Evolutionary conservation across 2,797 vertebrate genomes (phyloP), one percentile per base, ranked within the genome.

Genomic region (Pseudopleuronectes americanus): DNA sequence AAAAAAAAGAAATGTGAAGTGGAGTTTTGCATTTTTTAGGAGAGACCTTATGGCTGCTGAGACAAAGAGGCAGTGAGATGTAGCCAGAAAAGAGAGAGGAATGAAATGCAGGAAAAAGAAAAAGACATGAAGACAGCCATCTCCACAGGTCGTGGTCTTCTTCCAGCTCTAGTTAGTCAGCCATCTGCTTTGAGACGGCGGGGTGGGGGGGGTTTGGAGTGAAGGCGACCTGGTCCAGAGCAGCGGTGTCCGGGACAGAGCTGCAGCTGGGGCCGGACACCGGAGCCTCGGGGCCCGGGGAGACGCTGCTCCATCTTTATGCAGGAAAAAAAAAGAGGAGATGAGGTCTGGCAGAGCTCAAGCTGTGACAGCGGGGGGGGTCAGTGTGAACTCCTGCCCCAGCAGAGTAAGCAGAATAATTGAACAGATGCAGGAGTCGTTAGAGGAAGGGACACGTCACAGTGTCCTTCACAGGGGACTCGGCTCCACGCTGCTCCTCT

Each of bases 401-500:
- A 4, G 57, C 66, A 26, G 74, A 86, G 74, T 58, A 54, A 58
- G 59, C 52, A 28, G 80, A 69, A 66, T 79, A 73, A 77, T 70
- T 71, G 21, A 77, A 51, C 81, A 86, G 84, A 75, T 83, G 87
- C 64, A 80, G 70, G 70, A 85, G 72, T 89, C 79, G 81, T 84
- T 85, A 84, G 73, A 79, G 52, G 79, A 82, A 31, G 69, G 68
- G 72, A 77, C 80, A 57, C 65, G 51, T 85, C 82, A 41, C 8
- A n/a, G 60, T 79, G 84, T 87, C 87, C 85, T 91, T 88, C 76
- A 83, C 75, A 67, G 33, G 76, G 77, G 63, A 79, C 76, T 65
- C 67, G 71, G 69, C 79, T 57, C 76, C 81, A 63, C 6, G 55
- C 74, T 26, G 57, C 56, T 36, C 26, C 26, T 57, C 26, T 9